Percentiles rank a stretch among this genome's conserved stretches.
Conservation (phyloP, 2,113 vertebrate genomes). For the Alethe diademata region DNA sequence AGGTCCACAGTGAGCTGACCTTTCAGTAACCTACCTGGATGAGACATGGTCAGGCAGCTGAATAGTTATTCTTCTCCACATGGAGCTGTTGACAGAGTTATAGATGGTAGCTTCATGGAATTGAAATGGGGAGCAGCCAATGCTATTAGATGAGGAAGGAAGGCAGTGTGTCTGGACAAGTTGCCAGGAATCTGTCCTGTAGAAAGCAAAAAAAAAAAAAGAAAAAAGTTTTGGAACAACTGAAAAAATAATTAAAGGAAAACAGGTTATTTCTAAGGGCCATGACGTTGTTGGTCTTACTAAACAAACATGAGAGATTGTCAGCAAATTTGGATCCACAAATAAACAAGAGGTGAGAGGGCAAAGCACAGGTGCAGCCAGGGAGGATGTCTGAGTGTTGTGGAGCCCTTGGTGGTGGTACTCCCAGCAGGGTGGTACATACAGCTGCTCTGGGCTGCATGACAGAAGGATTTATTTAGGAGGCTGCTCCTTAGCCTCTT, state of each 20-base stretch:
- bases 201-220: background rate
- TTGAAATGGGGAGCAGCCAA: conserved; percentile 96
- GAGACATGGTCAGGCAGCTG: conserved; percentile 95
- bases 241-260: background rate
- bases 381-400: background rate
- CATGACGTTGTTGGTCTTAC: background rate
- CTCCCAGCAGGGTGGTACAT: background rate
- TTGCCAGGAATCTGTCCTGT: conserved; percentile 94
- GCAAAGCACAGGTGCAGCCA: background rate
- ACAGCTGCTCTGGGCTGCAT: background rate
- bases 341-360: background rate
- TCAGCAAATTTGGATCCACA: background rate
- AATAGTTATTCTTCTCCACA: conserved; percentile 92
- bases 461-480: background rate
- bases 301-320: background rate
- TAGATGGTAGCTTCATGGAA: conserved; percentile 98
- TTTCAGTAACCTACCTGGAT: conserved; percentile 80
- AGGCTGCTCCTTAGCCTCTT: background rate
- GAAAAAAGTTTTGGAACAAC: background rate
- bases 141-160: conserved; percentile 92
- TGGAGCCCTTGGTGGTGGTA: background rate
- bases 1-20: background rate
- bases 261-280: background rate
- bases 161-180: conserved; percentile 95
- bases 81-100: conserved; percentile 92